Conservation (phyloP, 1,140 invertebrate genomes). For the Charaxes varanes region DNA sequence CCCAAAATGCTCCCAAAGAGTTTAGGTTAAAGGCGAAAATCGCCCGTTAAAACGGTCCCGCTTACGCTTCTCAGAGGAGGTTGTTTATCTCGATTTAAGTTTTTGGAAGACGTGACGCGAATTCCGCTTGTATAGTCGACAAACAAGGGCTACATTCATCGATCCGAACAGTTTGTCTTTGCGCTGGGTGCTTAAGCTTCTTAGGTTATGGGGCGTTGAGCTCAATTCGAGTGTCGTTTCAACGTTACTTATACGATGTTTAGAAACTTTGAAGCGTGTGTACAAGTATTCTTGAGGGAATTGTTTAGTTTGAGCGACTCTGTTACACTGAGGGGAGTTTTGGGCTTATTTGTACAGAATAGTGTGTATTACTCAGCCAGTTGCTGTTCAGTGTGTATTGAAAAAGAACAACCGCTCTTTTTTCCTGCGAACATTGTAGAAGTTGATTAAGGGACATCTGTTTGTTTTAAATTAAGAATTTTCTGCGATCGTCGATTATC, state of each 20-base stretch:
- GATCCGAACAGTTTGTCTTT: slow-evolving; percentile 52
- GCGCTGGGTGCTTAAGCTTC: slow-evolving; percentile 44
- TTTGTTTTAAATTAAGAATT: no score
- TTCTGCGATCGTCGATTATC: no score
- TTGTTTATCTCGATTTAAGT: slow-evolving; percentile 70
- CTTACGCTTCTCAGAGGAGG: slow-evolving; percentile 62
- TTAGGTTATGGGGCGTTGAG: slow-evolving; percentile 28
- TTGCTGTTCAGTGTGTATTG: no score
- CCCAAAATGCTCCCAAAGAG: slow-evolving; percentile 56
- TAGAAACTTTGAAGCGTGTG: slow-evolving; percentile 62
- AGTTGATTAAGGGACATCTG: no score
- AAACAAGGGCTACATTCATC: slow-evolving; percentile 65
- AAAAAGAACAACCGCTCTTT: no score
- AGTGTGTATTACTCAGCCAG: no score
- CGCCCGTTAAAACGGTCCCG: slow-evolving; percentile 54
- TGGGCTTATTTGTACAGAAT: no score
- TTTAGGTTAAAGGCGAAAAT: slow-evolving; percentile 64
- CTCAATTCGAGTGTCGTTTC: slow-evolving; percentile 59
- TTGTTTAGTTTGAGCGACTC: slow-evolving; percentile 50
- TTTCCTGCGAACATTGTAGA: no score
- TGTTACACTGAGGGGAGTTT: slow-evolving; percentile 28
- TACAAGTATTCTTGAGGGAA: slow-evolving; percentile 53
- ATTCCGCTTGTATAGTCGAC: slow-evolving; percentile 67
- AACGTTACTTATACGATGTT: slow-evolving; percentile 66
- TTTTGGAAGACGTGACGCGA: slow-evolving; percentile 70